Evolutionary conservation across 2,797 vertebrate genomes (phyloP).

Genomic region (Hypotaenidia philippensis): DNA sequence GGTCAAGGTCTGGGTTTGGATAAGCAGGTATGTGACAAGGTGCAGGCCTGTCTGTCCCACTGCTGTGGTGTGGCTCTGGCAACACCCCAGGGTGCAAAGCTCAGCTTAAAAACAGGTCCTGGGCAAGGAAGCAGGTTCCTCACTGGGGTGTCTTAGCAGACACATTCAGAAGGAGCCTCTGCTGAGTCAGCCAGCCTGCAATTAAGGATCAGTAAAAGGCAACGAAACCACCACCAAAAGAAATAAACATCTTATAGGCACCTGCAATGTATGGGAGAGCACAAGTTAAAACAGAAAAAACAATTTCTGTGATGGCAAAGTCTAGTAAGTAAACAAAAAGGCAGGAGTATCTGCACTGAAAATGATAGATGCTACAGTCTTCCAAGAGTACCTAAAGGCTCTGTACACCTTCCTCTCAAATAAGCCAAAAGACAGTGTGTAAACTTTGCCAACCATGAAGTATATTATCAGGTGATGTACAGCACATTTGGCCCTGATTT

Average conservation of each 20-base stretch:
- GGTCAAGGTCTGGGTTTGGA: too few species aligned
- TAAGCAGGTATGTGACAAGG: too few species aligned
- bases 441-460: background rate
- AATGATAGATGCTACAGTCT: background rate
- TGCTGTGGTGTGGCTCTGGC: too few species aligned
- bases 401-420: background rate
- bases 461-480: background rate
- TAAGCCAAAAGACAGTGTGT: background rate
- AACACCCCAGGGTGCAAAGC: too few species aligned
- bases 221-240: background rate
- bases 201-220: background rate
- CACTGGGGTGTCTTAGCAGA: too few species aligned
- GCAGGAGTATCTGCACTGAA: background rate
- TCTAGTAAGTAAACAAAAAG: background rate
- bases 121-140: too few species aligned
- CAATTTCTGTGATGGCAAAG: background rate
- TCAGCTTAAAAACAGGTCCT: too few species aligned
- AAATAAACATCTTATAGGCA: background rate
- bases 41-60: too few species aligned
- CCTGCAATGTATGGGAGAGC: background rate
- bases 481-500: background rate
- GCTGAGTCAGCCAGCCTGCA: fast-evolving
- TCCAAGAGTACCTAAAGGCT: fast-evolving
- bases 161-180: too few species aligned
- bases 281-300: background rate